Percentiles rank a stretch among this genome's conserved stretches.
Evolutionary conservation across 2,797 vertebrate species (phyloP).

Genomic region (Percopsis omiscomaycus): DNA sequence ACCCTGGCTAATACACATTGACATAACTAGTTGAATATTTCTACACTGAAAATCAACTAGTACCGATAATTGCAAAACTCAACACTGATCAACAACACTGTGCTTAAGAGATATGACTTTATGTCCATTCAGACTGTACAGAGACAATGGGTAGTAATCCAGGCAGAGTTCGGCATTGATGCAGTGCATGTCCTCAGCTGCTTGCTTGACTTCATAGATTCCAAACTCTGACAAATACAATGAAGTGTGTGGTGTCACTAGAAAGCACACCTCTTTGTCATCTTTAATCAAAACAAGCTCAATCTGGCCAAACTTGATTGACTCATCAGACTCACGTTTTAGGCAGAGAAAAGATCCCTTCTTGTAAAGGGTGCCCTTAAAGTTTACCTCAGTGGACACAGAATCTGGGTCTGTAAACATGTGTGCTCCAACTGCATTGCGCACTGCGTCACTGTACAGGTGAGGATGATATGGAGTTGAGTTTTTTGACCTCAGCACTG

Average conservation of each 20-base stretch:
- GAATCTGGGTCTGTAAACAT: constrained; percentile 8
- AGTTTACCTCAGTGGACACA: constrained; percentile 20
- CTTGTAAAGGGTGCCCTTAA: constrained; percentile 5
- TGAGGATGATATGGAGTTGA: constrained; percentile 8
- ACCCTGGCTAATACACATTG: background rate
- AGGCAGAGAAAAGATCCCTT: constrained; percentile 22
- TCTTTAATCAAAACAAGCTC: constrained; percentile 15
- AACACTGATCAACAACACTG: too few species aligned
- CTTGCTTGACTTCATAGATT: constrained; percentile 26
- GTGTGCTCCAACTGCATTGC: constrained; percentile 7
- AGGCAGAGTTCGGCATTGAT: background rate
- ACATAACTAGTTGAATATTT: constrained; percentile 12
- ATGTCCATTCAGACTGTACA: background rate
- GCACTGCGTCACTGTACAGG: constrained; percentile 13
- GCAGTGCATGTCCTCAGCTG: constrained; percentile 14
- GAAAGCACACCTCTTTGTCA: constrained; percentile 7
- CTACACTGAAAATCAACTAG: too few species aligned
- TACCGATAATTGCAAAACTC: too few species aligned
- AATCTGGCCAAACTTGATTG: constrained; percentile 14
- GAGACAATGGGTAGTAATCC: background rate
- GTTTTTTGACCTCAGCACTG: constrained; percentile 15
- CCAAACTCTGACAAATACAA: constrained; percentile 15
- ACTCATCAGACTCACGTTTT: background rate
- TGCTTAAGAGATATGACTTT: background rate
- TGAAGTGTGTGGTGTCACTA: constrained; percentile 5